Evolutionary conservation across 1,140 invertebrate species (phyloP), one percentile per base, ranked within the genome.

Genomic region (Doryteuthis pealeii): DNA sequence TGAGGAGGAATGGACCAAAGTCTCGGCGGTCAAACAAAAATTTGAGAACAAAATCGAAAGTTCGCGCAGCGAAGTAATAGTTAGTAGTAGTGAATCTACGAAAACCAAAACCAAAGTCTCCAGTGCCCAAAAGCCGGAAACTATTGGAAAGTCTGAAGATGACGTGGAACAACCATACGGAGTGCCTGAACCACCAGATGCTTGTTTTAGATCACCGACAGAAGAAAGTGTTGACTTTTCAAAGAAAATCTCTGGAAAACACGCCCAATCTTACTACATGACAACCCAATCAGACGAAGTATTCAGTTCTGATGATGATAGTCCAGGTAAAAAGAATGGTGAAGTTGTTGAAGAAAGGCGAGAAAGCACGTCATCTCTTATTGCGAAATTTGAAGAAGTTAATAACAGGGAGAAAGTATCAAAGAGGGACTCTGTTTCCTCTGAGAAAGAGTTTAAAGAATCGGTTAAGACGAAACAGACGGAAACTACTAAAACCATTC

Each of bases 41-140:
- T 62, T 62, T 62, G 54, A 62, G 5, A 18, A 62, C 18, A 62
- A 62, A 62, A 62, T 62, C 18, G 26, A 62, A 18, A 40, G 35
- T 40, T 40, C 35, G 35, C 35, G 35, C 4, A 40, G 4, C 80
- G 70, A 81, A 82, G 32, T 80, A 84, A 73, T 82, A n/a, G n/a
- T n/a, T n/a, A 87, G 31, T 72, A 58, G 74, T 30, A 73, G 72
- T 65, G 77, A 78, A 74, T 75, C 74, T 66, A 62, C 74, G 65
- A 69, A 78, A 74, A 62, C 76, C n/a, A 75, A 71, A 49, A 54
- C 77, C 68, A 62, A 62, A 62, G 54, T 62, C 26, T n/a, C 22
- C 5, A 22, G 22, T 22, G 6, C 18, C 6, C 22, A 22, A 62
- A 62, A 62, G 18, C 54, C 18, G 18, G 26, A 62, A 62, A 2